These are phyloP conservation scores for Anas platyrhynchos DNA, from an alignment of 2,113 vertebrate genomes.

Conservation along the genomic window DNA sequence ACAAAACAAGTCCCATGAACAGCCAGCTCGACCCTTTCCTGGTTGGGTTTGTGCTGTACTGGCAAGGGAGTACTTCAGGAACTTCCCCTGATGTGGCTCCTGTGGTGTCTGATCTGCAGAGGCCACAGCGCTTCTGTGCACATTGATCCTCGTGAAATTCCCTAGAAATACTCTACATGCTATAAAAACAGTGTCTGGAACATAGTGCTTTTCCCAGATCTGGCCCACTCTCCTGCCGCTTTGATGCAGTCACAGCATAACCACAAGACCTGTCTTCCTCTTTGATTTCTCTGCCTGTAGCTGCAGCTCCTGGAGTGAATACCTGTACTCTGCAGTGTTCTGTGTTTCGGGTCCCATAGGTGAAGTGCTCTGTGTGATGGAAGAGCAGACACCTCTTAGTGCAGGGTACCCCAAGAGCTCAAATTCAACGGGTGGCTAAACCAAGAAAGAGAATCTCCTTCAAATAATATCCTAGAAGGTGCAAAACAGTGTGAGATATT, in stretches of 20 bases:
- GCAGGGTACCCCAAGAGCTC: not conserved
- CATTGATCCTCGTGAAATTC: slow-evolving; percentile 7
- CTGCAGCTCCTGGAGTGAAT: not conserved
- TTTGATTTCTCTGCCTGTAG: not conserved
- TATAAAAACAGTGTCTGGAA: slow-evolving; percentile 18
- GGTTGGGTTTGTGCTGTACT: slow-evolving; percentile 7
- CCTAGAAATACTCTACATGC: slow-evolving; percentile 26
- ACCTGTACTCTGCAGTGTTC: not conserved
- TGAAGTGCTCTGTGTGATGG: not conserved
- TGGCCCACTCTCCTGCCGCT: not conserved
- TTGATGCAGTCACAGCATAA: not conserved
- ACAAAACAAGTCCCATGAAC: slow-evolving; percentile 65
- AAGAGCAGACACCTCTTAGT: not conserved
- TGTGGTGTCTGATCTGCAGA: slow-evolving; percentile 40
- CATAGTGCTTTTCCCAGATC: not conserved
- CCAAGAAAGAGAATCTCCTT: not conserved
- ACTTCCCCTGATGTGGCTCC: slow-evolving; percentile 49
- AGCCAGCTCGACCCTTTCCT: slow-evolving; percentile 17
- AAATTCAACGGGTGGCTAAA: not conserved
- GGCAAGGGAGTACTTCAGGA: slow-evolving; percentile 37
- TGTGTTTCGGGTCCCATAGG: not conserved
- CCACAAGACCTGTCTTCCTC: not conserved
- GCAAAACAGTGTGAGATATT: not conserved
- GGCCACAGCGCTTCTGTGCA: not conserved
- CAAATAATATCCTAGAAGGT: not conserved